These are phyloP conservation scores for Hymenopus coronatus DNA, from an alignment of 2,888 invertebrate species.

Conservation along the genomic window DNA sequence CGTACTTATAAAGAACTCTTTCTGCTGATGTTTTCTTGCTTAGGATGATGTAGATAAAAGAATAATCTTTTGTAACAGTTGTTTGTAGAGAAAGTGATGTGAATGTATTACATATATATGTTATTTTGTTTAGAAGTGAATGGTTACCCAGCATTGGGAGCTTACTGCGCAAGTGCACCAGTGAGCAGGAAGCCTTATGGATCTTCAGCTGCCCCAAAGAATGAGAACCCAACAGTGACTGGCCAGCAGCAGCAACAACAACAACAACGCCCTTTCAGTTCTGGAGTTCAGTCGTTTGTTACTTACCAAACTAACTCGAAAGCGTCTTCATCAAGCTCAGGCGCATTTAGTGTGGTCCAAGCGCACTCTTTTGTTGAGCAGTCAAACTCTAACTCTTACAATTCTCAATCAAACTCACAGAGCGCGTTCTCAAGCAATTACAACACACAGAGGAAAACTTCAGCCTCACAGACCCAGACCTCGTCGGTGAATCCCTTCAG, in stretches of 20 bases:
- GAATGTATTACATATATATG: no score
- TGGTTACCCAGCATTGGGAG: slow-evolving; percentile 22
- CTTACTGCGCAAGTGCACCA: neutral
- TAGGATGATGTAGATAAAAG: no score
- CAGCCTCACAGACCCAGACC: neutral
- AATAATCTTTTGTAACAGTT: no score
- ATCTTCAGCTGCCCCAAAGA: neutral
- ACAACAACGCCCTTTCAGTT: neutral
- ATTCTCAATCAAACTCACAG: neutral
- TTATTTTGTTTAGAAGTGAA: no score
- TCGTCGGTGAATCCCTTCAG: neutral
- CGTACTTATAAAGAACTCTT: no score
- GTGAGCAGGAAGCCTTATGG: neutral
- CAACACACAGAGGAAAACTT: neutral
- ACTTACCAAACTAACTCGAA: neutral
- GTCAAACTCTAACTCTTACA: neutral
- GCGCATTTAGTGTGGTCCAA: neutral
- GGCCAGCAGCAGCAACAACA: neutral
- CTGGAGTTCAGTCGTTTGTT: neutral
- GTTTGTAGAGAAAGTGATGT: no score
- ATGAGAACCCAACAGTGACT: neutral
- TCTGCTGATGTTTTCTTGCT: no score
- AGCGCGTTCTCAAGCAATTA: neutral
- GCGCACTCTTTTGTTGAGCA: neutral
- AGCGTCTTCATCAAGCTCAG: neutral